Conservation (phyloP, 1,140 invertebrate species). For the Limonius californicus region DNA sequence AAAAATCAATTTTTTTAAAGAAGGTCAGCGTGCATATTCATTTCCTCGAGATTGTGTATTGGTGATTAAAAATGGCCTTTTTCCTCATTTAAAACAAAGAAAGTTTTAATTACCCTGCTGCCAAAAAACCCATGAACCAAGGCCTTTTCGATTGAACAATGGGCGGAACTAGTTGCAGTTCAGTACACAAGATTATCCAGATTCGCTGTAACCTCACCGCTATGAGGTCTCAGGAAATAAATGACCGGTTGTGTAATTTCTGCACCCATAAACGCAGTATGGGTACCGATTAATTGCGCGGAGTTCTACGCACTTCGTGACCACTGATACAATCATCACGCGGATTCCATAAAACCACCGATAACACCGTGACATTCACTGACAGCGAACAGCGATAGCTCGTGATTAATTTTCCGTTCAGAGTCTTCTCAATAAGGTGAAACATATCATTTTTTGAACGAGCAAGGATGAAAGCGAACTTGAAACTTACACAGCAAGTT, state of each 20-base stretch:
- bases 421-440: not conserved
- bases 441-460: no score
- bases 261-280: constrained; percentile 11
- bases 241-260: not conserved
- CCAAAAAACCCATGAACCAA: not conserved
- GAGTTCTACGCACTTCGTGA: constrained; percentile 11
- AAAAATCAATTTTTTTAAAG: no score
- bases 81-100: no score
- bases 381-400: not conserved
- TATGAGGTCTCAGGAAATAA: not conserved
- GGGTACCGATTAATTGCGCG: constrained; percentile 7
- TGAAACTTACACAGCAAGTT: no score
- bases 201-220: not conserved
- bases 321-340: not conserved
- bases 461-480: no score
- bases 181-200: not conserved
- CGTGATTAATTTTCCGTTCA: constrained; percentile 10
- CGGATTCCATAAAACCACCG: constrained; percentile 9
- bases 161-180: not conserved
- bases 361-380: not conserved
- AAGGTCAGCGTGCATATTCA: no score
- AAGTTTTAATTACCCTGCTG: not conserved
- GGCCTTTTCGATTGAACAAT: not conserved
- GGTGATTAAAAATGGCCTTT: no score
- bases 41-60: no score